Conservation (phyloP, 2,888 invertebrate genomes). For the Byasa hedistus region DNA sequence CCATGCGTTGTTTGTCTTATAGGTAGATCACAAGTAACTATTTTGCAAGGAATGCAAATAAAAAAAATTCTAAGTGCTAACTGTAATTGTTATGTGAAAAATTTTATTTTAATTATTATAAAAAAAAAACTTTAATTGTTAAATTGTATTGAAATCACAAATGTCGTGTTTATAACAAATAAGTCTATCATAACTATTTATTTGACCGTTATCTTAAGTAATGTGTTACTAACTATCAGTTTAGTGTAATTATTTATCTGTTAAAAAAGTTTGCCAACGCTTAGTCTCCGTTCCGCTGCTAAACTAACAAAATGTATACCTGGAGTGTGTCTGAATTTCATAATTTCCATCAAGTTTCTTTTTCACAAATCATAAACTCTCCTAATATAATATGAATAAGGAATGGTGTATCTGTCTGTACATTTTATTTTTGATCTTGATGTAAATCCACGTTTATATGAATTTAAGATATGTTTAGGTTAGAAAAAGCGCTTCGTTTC, state of each 20-base stretch:
- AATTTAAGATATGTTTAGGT: constrained; percentile 41
- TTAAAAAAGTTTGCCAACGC: not conserved
- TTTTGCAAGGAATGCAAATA: constrained; percentile 6
- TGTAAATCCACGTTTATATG: constrained; percentile 49
- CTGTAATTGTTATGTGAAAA: not conserved
- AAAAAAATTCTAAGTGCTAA: not conserved
- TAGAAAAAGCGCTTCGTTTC: constrained; percentile 52
- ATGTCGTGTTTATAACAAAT: not conserved
- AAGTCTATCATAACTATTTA: too few relatives aligned
- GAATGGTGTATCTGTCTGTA: constrained; percentile 39
- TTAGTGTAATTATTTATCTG: not conserved
- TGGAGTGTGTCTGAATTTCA: not conserved
- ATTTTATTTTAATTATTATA: not conserved
- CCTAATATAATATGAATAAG: not conserved
- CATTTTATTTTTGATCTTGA: constrained; percentile 39
- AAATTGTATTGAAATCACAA: not conserved
- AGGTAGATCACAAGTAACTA: not conserved
- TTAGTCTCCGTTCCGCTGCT: constrained; percentile 6
- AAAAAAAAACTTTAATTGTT: not conserved
- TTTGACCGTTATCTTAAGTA: too few relatives aligned
- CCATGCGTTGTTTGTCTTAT: not conserved
- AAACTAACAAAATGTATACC: not conserved
- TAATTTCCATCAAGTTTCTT: not conserved
- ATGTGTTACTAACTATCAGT: not conserved
- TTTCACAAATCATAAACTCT: not conserved